Evolutionary conservation across 2,888 invertebrate genomes (phyloP), one percentile per base, ranked within the genome.

Genomic region (Dichetophora obliterata): DNA sequence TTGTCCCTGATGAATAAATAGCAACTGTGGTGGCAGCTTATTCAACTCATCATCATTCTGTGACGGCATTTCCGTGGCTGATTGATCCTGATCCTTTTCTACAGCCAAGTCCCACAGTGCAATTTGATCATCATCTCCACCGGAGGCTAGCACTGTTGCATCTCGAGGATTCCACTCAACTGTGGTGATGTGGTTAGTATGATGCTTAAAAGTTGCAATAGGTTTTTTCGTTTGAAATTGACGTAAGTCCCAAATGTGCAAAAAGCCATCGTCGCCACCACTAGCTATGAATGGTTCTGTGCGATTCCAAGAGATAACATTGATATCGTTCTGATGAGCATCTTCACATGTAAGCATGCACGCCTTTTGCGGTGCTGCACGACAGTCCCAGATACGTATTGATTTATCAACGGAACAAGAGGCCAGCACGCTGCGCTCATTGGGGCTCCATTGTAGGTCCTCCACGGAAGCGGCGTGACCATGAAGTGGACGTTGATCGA

Each of bases 391-490:
- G 86, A 99, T 94, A 83, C 97, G 93, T 81, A 99, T 95, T 79
- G 94, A 94, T 90, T 93, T 95, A 86, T 97, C 97, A 3, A 96
- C 94, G 31, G 96, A 96, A 90, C 96, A 96, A 11, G 96, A 94
- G 52, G 96, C 96, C 72, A 97, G 90, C 0, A 98, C 98, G 90
- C 95, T 92, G 82, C 91, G 91, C 90, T 99, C 99, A 90, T 94
- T 98, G 1, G 98, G 98, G 77, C 98, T 98, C 99, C 99, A 99
- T 86, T 99, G 98, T 80, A 99, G 91, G 89, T 99, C 99, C 91
- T 99, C 99, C 14, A 99, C 96, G 37, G 98, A 98, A 68, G 92
- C 93, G 24, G 94, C 94, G 87, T 99, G 99, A 0, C 96, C 98
- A 70, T 93, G 91, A 76, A 96, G 92, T 0, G 99, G 96, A 69